Evolutionary conservation across 2,113 vertebrate species (phyloP).

Genomic region (Spilogale gracilis): DNA sequence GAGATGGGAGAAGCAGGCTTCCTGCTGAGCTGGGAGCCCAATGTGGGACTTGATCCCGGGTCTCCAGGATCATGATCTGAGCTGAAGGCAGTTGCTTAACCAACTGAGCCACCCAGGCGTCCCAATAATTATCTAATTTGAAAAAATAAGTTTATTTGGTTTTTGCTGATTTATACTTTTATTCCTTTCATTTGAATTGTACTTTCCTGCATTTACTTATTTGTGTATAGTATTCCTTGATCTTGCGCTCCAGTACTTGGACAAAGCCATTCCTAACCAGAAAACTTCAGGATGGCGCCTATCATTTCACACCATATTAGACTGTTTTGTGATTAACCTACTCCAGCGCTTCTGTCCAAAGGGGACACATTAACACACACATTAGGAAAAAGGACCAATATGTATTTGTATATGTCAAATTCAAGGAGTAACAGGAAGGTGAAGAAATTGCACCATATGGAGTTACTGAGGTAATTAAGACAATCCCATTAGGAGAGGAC

Average conservation of each 20-base stretch:
- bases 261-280: not conserved
- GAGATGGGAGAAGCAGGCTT: no score
- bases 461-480: not conserved
- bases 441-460: not conserved
- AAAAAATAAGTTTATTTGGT: not conserved
- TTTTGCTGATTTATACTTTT: constrained; percentile 24
- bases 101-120: no score
- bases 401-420: not conserved
- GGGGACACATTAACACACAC: not conserved
- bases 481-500: not conserved
- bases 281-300: not conserved
- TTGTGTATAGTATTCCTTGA: not conserved
- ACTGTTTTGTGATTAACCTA: not conserved
- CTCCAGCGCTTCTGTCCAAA: not conserved
- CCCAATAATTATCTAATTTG: not conserved
- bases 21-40: no score
- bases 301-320: not conserved
- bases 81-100: no score
- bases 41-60: no score
- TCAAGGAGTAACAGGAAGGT: not conserved
- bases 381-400: not conserved
- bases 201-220: not conserved
- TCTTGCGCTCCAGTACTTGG: not conserved
- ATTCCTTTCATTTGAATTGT: not conserved
- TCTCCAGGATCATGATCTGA: no score